phyloP scores from a whole-genome alignment of 2,888 invertebrate genomes.

The Heteromyza rotundicornis region DNA sequence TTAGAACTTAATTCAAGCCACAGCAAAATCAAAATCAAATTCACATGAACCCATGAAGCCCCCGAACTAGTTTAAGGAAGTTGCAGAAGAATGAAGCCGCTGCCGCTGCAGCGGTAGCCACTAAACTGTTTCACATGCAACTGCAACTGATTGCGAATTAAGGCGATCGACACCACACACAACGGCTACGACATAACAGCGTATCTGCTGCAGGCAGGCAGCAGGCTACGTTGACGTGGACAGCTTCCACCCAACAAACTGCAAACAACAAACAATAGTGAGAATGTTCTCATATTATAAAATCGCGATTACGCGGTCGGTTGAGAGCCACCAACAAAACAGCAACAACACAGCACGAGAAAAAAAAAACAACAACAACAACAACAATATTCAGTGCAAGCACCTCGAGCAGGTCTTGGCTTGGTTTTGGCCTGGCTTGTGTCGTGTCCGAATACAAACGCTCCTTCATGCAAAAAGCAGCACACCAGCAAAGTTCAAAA shows the following conservation, averaged over 20 bases:
- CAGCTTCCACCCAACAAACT: slow-evolving; percentile 34
- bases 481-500: slow-evolving; percentile 7
- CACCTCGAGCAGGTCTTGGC: slow-evolving; percentile 30
- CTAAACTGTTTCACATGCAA: slow-evolving; percentile 16
- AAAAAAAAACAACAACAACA: no score
- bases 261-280: slow-evolving; percentile 64
- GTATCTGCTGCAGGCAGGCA: background rate
- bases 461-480: slow-evolving; percentile 9
- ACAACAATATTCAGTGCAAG: slow-evolving; percentile 39
- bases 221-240: slow-evolving; percentile 14
- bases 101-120: slow-evolving; percentile 34
- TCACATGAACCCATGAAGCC: slow-evolving; percentile 8
- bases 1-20: slow-evolving; percentile 1
- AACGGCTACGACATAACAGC: slow-evolving; percentile 1
- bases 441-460: slow-evolving; percentile 9
- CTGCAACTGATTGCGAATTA: slow-evolving; percentile 1
- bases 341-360: no score
- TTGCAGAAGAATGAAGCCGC: slow-evolving; percentile 22
- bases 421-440: slow-evolving; percentile 27
- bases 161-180: slow-evolving; percentile 21
- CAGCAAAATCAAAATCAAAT: background rate
- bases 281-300: slow-evolving; percentile 63
- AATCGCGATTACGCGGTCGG: slow-evolving; percentile 61
- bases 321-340: no score
- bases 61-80: slow-evolving; percentile 14